Percentiles rank a stretch among this genome's conserved stretches.
These are phyloP conservation scores for Phodopus roborovskii DNA, from an alignment of 2,113 vertebrate genomes.

Conservation along the genomic window DNA sequence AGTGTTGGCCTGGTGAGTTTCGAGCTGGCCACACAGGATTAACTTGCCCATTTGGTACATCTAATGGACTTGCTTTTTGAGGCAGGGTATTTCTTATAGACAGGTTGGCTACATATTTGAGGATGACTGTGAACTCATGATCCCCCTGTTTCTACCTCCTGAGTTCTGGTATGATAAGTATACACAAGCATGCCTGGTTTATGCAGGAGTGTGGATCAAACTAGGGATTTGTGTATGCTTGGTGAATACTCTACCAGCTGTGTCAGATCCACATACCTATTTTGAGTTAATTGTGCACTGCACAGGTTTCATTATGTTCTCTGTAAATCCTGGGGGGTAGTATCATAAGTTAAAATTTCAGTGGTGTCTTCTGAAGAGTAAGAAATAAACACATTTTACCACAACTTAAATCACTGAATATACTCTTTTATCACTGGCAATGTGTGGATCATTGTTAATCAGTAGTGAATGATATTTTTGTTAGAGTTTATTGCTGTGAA, in stretches of 20 bases:
- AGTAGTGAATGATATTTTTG: background rate
- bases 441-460: background rate
- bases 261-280: background rate
- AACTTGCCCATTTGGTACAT: background rate
- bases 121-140: no score
- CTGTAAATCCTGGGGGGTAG: background rate
- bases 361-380: background rate
- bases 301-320: background rate
- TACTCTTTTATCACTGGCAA: background rate
- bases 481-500: background rate
- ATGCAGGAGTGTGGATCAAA: background rate
- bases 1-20: background rate
- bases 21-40: background rate
- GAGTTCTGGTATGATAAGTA: background rate
- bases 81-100: background rate
- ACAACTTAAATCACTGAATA: background rate
- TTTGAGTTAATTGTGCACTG: background rate
- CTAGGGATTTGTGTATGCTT: background rate
- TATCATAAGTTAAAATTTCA: background rate
- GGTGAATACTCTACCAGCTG: background rate
- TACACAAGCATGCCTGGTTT: background rate
- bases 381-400: background rate
- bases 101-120: background rate
- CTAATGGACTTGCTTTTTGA: background rate
- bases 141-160: background rate